Evolutionary conservation across 2,888 invertebrate species (phyloP), one percentile per base, ranked within the genome.

Genomic region (Orchesella flavescens): DNA sequence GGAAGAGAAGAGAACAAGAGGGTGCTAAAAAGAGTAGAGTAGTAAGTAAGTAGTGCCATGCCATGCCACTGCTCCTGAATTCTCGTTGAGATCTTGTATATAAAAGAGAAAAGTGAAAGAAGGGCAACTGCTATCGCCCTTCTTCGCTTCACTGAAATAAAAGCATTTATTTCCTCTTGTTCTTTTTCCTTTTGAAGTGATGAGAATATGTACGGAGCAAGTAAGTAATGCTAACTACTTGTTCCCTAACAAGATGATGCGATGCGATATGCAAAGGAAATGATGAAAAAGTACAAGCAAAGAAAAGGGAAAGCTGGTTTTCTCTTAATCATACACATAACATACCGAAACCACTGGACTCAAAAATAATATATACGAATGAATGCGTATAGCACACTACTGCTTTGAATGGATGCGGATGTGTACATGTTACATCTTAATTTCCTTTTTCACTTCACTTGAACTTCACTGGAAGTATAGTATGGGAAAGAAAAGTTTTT

Each of bases 131-230:
- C 74, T 74, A 74, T 63, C 61, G 63, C 49, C 24, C 19, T 74
- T 74, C 57, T 74, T 53, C 63, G 49, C 61, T 74, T 24, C 63
- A 63, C 63, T 59, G 49, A 74, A 63, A 49, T 49, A 49, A 61
- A 53, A 74, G 49, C 63, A 21, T 61, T 63, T 46, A 74, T 74
- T 63, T 74, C 63, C 74, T 74, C 63, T 63, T 68, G 55, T 71
- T 71, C 57, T 63, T 34, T 68, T 23, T 74, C n/a, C 63, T 21
- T 49, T 57, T 71, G 71, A 46, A 71, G 57, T 17, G 34, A 57
- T 15, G 34, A n/a, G 24, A 15, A 55, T 55, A 55, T 55, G 55
- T 21, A 23, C 15, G 24, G 71, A 57, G 57, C 24, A 15, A 71
- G 55, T 66, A 15, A 71, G 55, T 66, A 66, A 66, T 66, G 66